A percentile compares a stretch with the other conserved stretches of the same genome.
These are phyloP conservation scores for Loris lydekkerianus DNA, from an alignment of 2,797 vertebrate species.

Conservation along the genomic window DNA sequence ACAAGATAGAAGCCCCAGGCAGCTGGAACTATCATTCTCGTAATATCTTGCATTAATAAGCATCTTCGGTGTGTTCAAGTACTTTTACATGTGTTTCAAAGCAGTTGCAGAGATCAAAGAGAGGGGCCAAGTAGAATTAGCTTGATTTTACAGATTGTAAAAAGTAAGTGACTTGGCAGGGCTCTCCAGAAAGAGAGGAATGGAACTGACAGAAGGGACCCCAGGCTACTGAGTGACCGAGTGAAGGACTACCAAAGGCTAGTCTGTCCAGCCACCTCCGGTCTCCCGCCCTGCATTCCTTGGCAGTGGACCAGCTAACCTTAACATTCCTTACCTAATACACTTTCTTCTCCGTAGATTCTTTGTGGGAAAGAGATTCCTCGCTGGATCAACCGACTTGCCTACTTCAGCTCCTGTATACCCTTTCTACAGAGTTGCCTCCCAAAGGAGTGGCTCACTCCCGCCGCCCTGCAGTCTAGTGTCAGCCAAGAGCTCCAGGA, in stretches of 20 bases:
- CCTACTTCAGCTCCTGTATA: slow-evolving; percentile 99
- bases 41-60: neutral
- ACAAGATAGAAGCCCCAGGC: too few relatives aligned
- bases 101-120: slow-evolving; percentile 1
- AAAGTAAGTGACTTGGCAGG: neutral
- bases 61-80: neutral
- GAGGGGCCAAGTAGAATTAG: neutral
- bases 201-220: neutral
- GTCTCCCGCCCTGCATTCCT: neutral
- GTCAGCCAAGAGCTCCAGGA: slow-evolving; percentile 98
- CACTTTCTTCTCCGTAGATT: slow-evolving; percentile 89
- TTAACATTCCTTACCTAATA: neutral
- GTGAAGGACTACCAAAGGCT: neutral
- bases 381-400: slow-evolving; percentile 99
- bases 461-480: slow-evolving; percentile 97
- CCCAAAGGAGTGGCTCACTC: slow-evolving; percentile 99
- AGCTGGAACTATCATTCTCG: neutral
- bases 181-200: neutral
- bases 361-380: slow-evolving; percentile 98
- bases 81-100: neutral
- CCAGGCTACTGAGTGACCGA: neutral
- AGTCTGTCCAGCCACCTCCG: rapidly evolving
- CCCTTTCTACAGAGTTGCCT: slow-evolving; percentile 99
- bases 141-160: neutral
- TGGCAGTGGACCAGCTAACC: neutral